Base-by-base conservation (phyloP, 64 coral and sea anemone genomes). In the Montipora efflorescens region DNA sequence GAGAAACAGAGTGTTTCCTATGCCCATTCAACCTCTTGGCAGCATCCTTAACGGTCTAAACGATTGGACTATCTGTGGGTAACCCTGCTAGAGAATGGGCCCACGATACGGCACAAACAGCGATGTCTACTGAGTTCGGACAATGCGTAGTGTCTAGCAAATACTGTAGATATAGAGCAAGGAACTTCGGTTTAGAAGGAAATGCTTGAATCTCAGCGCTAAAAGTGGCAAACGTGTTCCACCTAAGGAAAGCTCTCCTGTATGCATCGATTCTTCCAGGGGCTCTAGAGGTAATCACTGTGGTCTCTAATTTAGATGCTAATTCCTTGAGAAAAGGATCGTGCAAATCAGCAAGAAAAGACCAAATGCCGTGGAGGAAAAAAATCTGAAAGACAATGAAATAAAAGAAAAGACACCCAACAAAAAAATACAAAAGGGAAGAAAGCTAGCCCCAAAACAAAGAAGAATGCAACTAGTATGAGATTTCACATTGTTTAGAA, bases 21-120 rank as follows among this genome's bases (percentile, higher is more conserved):
- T 36, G 36, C 36, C 36, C 36, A 36, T 2, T 36, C 36, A 36
- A 36, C 36, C 36, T 36, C 36, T 36, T 2, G 36, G 36, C 36
- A 36, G 36, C 36, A 2, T 36, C 36, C 36, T 36, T 36, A 36
- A 87, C 14, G 59, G 77, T 45, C 48, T 55, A 11, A 8, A 82
- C 48, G n/a, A 57, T 82, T n/a, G 79, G 79, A 53, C 58, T 48
- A 52, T 18, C 48, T 51, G 79, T 82, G 12, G 79, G 79, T 2
- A 82, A 21, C 22, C 45, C 87, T 21, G 83, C 67, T 47, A 71
- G 4, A 44, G 52, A 46, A 62, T 87, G 83, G 3, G 64, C 83
- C 83, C 83, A 87, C 64, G 64, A 23, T 11, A 87, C n/a, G 10
- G 88, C 88, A 46, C 78, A 90, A 53, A 78, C 61, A 36, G 36